Evolutionary conservation across 2,888 invertebrate genomes (phyloP), one percentile per base, ranked within the genome.

Genomic region (Ectropis crepuscularia): DNA sequence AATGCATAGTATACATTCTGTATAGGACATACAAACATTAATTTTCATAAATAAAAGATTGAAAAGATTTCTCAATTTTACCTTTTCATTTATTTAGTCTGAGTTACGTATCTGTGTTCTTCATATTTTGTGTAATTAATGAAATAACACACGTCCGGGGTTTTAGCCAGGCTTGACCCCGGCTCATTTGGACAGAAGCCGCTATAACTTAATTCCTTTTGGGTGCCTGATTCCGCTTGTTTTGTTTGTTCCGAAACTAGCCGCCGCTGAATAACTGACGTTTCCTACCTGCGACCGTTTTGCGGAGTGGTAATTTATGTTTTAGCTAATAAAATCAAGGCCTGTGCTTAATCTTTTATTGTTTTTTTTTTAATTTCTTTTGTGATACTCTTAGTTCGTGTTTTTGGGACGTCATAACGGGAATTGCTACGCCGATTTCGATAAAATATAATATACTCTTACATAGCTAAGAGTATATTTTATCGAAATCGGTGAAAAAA

Each of bases 171-270:
- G 49, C 49, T 50, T 57, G 57, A 57, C 57, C 57, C 36, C 57
- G 8, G 9, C 57, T 57, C 49, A 49, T 57, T 57, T 57, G 43
- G 49, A 7, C 58, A 11, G 39, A 9, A 28, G 48, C 36, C 39
- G 38, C 47, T 36, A 53, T 60, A 60, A 53, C 53, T 60, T 60
- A 60, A 60, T 60, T 60, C 60, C 53, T 60, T 53, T 53, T 16
- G 53, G 60, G 53, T 12, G 42, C 43, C 49, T 60, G 51, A 48
- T 54, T 42, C 48, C 38, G 53, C n/a, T 12, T 10, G 47, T 28
- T 47, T 47, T 43, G 43, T 43, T 46, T 38, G 46, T 37, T 54
- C 45, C 5, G n/a, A 37, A 46, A 38, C 54, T 54, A 46, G 38
- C 37, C 37, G 43, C 53, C n/a, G 9, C 12, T 12, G 48, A 39